Evolutionary conservation across 2,113 vertebrate species (phyloP).

Genomic region (Carassius carassius): DNA sequence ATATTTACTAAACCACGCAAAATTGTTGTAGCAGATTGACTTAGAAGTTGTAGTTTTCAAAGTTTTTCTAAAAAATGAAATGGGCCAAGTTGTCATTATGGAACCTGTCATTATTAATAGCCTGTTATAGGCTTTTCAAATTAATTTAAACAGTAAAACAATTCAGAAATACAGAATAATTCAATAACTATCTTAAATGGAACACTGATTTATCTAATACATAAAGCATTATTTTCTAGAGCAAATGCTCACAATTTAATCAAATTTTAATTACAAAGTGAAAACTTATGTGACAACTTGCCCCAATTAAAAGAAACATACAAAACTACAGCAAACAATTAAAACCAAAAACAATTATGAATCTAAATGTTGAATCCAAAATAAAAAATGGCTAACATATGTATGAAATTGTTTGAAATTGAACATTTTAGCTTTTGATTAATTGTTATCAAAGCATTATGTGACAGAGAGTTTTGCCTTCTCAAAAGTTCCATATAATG

Average conservation of each 20-base stretch:
- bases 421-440: not conserved
- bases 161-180: too few relatives aligned
- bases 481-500: constrained; percentile 9
- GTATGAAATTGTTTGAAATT: not conserved
- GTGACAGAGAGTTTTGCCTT: not conserved
- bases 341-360: too few relatives aligned
- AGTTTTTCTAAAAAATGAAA: not conserved
- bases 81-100: not conserved
- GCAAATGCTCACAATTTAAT: not conserved
- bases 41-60: not conserved
- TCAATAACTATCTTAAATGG: not conserved
- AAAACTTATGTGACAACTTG: not conserved
- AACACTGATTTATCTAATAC: not conserved
- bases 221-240: not conserved
- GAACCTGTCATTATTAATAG: not conserved
- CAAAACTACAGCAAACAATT: not conserved
- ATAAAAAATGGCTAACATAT: not conserved
- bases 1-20: not conserved
- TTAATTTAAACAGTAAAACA: not conserved
- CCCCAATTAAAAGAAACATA: not conserved
- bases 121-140: not conserved
- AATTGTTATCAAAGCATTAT: not conserved
- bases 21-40: not conserved
- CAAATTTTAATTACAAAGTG: not conserved
- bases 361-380: not conserved